A percentile compares a stretch with the other conserved stretches of the same genome.
Evolutionary conservation across 2,888 invertebrate genomes (phyloP).

Genomic region (Margaritifera margaritifera): DNA sequence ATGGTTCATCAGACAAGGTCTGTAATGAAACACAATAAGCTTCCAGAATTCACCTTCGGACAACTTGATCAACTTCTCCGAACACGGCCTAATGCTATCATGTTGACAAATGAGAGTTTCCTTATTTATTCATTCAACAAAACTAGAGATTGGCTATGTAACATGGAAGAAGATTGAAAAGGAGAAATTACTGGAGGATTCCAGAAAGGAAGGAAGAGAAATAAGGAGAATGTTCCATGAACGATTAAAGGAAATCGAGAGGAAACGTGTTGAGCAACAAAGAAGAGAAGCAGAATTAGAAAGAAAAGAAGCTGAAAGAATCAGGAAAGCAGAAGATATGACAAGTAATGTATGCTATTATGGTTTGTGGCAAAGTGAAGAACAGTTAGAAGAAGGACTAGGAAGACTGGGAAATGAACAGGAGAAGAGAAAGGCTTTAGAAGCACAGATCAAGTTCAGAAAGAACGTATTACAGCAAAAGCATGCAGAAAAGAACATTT

Average conservation of each 20-base stretch:
- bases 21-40: slow-evolving; percentile 29
- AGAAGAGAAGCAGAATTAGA: slow-evolving; percentile 12
- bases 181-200: slow-evolving; percentile 13
- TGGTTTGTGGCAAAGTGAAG: slow-evolving; percentile 35
- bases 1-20: slow-evolving; percentile 13
- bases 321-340: slow-evolving; percentile 23
- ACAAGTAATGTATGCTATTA: slow-evolving; percentile 33
- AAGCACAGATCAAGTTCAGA: slow-evolving; percentile 25
- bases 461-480: slow-evolving; percentile 25
- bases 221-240: slow-evolving; percentile 20
- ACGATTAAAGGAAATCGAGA: slow-evolving; percentile 23
- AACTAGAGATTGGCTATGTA: slow-evolving; percentile 24
- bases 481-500: slow-evolving; percentile 16
- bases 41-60: slow-evolving; percentile 33
- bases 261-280: slow-evolving; percentile 21
- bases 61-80: slow-evolving; percentile 26
- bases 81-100: slow-evolving; percentile 29
- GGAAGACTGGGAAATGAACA: slow-evolving; percentile 8
- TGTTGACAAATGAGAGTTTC: slow-evolving; percentile 26
- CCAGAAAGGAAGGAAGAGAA: slow-evolving; percentile 22
- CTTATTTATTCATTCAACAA: slow-evolving; percentile 34
- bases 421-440: slow-evolving; percentile 16
- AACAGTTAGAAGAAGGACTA: slow-evolving; percentile 28
- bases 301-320: slow-evolving; percentile 20
- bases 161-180: slow-evolving; percentile 12